Base-by-base conservation (phyloP, 2,113 vertebrate genomes). In the Salminus brasiliensis region DNA sequence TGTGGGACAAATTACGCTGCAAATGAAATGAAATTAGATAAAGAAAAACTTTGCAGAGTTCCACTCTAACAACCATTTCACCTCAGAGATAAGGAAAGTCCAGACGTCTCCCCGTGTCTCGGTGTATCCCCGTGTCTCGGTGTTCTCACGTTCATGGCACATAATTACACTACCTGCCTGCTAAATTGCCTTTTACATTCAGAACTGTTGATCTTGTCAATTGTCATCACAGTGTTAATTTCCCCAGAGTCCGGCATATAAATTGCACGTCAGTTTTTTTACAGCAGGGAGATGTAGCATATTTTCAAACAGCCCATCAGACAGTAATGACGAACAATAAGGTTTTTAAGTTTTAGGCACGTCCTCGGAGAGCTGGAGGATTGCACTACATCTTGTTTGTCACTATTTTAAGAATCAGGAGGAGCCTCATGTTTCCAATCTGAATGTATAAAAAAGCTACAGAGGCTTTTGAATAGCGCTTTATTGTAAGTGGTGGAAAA, bases 151-250 rank as follows among this genome's bases (percentile, higher is more conserved):
- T 86, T 87, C 86, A 84, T 63, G 83, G 85, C 83, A 81, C 86
- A 77, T 91, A 89, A 91, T 91, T 90, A 90, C 82, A 83, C 83
- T 74, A 84, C 81, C 86, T 76, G 77, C 73, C 69, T 8, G 85
- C 87, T 88, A 81, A 91, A 89, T 79, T 84, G 84, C 83, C 85
- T 84, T 85, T 89, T 90, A 80, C 90, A 87, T 76, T 89, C 85
- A 84, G 88, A 89, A 89, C 87, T 90, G 89, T 91, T 92, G 89
- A 90, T 92, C 87, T 90, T 89, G 86, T 90, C 90, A 91, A 91
- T 89, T 90, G 90, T 92, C 90, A 88, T 89, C 84, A 86, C 83
- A 80, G 78, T 85, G 87, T 89, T 92, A 91, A 92, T 92, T 91
- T 92, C 91, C 91, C 90, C 57, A 3, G 90, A 88, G 91, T 84